phyloP scores from a whole-genome alignment of 1,140 invertebrate genomes.

The Camponotus pennsylvanicus region DNA sequence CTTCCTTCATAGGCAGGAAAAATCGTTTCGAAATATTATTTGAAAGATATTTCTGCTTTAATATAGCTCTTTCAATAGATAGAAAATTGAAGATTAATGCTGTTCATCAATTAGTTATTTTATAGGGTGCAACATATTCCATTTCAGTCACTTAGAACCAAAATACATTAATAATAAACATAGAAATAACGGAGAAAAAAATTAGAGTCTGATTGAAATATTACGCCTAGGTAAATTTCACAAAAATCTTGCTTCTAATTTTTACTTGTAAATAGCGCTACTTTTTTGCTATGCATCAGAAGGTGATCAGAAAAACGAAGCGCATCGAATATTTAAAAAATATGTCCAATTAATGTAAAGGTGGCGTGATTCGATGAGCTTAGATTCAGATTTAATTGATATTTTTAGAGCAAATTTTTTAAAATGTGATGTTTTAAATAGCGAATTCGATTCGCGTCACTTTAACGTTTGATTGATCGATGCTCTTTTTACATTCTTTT shows the following conservation, averaged over 20 bases:
- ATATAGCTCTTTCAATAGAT: background rate
- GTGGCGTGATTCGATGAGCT: background rate
- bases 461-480: background rate
- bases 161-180: background rate
- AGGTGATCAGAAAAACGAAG: background rate
- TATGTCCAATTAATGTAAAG: background rate
- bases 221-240: background rate
- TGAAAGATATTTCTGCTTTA: background rate
- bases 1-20: background rate
- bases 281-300: slow-evolving; percentile 1
- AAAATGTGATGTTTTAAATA: slow-evolving; percentile 16
- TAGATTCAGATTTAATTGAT: slow-evolving; percentile 17
- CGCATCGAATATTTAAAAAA: slow-evolving; percentile 1
- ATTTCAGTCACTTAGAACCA: background rate
- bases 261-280: slow-evolving; percentile 29
- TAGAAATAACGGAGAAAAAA: background rate
- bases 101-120: background rate
- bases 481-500: slow-evolving; percentile 12
- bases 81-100: background rate
- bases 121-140: background rate
- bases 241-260: slow-evolving; percentile 24
- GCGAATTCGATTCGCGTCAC: background rate
- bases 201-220: too few species aligned
- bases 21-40: background rate
- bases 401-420: slow-evolving; percentile 31